Evolutionary conservation across 2,113 vertebrate genomes (phyloP), one percentile per base, ranked within the genome.

Genomic region (Furnarius figulus): DNA sequence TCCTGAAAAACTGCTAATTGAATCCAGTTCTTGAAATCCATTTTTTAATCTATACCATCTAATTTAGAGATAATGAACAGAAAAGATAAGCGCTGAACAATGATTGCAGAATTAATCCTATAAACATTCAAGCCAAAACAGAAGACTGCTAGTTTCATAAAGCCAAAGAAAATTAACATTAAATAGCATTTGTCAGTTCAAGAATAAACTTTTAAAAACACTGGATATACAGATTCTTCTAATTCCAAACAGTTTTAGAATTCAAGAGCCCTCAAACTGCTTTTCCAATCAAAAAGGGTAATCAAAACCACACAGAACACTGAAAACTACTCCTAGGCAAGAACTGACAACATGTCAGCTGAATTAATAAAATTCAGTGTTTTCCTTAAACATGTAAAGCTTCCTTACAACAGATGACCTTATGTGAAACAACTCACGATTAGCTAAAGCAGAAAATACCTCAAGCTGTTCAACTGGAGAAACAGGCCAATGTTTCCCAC

Each of bases 1-100:
- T 98, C 97, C 97, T 97, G 95, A 97, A 98, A 98, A 98, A 98
- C 95, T 97, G 96, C 96, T 98, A 98, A 98, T 97, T 98, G 97
- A 97, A 98, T 98, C 97, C 98, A 98, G 97, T 86, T 97, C 97
- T 97, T 93, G 89, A 97, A 90, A 98, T 93, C 80, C 70, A 94
- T 95, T 98, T 97, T 95, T 97, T 94, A 98, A 97, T 97, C 95
- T 97, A 97, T 96, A 97, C 76, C 73, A 97, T 97, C 89, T 97
- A 97, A 97, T 97, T 97, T 82, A 68, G 88, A 97, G 96, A 97
- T 95, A 96, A 95, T 82, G 83, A 97, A 97, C 84, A 96, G 89
- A 97, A 97, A 97, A 96, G 79, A 92, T 92, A 94, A 87, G 81
- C 10, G 8, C 52, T 89, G 73, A 44, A 97, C 62, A 88, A 75